These are phyloP conservation scores for Cathartes aura DNA, from an alignment of 2,113 vertebrate genomes.

Conservation along the genomic window DNA sequence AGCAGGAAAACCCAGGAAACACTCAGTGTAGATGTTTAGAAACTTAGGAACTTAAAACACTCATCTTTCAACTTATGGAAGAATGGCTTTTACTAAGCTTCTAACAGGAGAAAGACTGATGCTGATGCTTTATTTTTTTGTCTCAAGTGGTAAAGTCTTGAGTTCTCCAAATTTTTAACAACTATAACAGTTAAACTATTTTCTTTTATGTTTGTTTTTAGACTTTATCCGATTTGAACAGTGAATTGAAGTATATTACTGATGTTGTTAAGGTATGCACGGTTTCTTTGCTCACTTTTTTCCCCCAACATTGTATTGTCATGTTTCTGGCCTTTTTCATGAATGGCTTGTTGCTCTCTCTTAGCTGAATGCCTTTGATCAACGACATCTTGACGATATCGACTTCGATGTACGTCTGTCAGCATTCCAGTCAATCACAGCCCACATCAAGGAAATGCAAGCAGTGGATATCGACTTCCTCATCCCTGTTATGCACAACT, in stretches of 20 bases:
- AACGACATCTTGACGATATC: constrained; percentile 92
- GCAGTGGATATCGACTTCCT: constrained; percentile 86
- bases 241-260: constrained; percentile 84
- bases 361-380: constrained; percentile 93
- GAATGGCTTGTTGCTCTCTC: neutral
- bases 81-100: neutral
- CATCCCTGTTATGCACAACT: constrained; percentile 87
- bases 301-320: neutral
- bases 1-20: neutral
- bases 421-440: constrained; percentile 86
- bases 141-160: neutral
- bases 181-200: neutral
- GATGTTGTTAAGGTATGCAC: constrained; percentile 86
- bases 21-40: neutral
- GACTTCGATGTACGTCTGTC: constrained; percentile 90
- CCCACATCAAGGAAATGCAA: constrained; percentile 83
- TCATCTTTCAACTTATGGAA: neutral
- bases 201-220: constrained; percentile 55
- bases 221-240: constrained; percentile 89
- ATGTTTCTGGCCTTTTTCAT: neutral
- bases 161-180: neutral
- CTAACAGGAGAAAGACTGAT: neutral
- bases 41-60: neutral
- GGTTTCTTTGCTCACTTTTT: neutral
- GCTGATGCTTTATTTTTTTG: neutral